Conservation (phyloP, 2,888 invertebrate genomes). For the Pristionchus arcanus region DNA sequence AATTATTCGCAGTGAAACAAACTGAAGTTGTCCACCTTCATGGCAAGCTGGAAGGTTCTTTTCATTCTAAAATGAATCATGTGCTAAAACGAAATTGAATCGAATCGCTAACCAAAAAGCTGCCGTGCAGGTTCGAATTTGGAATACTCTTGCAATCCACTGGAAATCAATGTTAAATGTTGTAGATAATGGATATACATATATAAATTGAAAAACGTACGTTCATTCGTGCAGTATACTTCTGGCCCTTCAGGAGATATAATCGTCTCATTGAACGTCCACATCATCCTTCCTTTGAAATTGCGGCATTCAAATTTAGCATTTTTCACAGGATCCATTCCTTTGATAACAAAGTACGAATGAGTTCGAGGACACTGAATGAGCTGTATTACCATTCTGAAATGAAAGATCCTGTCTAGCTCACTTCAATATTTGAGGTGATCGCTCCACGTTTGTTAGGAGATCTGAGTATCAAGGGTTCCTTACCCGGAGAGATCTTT, state of each 20-base stretch:
- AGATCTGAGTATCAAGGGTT: neutral
- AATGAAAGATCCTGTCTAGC: neutral
- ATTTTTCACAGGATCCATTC: neutral
- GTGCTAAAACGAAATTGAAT: neutral
- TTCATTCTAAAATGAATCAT: neutral
- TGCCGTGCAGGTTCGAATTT: neutral
- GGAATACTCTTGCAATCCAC: neutral
- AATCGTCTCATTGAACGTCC: neutral
- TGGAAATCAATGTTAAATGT: neutral
- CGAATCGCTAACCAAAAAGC: neutral
- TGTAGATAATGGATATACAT: too few species aligned
- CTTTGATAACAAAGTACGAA: neutral
- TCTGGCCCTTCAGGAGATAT: neutral
- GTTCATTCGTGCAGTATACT: neutral
- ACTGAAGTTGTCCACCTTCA: slow-evolving; percentile 1
- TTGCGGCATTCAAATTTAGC: neutral
- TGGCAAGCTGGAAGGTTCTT: neutral
- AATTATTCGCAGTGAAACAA: neutral
- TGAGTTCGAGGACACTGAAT: neutral
- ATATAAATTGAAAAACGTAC: neutral
- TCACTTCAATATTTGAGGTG: neutral
- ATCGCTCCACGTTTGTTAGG: neutral
- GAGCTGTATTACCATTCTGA: neutral
- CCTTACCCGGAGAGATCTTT: neutral
- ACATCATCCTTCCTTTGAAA: neutral